Evolutionary conservation across 2,113 vertebrate genomes (phyloP).

Genomic region (Struthidea cinerea): DNA sequence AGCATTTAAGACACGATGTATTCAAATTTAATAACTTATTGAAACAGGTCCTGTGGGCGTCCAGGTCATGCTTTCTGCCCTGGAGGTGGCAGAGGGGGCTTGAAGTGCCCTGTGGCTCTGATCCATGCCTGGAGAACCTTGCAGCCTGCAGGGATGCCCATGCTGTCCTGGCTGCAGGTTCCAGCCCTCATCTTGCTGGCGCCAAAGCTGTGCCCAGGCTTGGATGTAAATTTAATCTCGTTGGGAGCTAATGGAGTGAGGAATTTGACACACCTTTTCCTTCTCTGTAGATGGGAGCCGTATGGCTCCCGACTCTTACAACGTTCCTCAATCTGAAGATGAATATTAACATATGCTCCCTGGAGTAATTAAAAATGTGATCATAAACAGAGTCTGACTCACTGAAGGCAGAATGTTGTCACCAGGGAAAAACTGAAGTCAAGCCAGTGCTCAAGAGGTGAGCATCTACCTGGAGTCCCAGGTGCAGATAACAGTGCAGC

Average conservation of each 20-base stretch:
- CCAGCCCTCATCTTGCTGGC: not conserved
- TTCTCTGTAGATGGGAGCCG: not conserved
- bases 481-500: not conserved
- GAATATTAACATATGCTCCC: slow-evolving; percentile 41
- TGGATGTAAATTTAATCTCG: slow-evolving; percentile 17
- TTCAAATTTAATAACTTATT: not conserved
- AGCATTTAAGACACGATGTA: not conserved
- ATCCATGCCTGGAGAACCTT: fast-evolving
- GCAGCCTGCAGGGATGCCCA: not conserved
- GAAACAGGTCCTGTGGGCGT: fast-evolving
- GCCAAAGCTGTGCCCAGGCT: not conserved
- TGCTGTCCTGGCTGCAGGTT: not conserved
- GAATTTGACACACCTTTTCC: slow-evolving; percentile 38
- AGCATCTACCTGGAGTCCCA: not conserved
- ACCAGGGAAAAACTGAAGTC: not conserved
- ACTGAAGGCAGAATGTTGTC: not conserved
- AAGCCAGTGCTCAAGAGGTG: not conserved
- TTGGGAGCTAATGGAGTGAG: slow-evolving; percentile 17
- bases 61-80: not conserved
- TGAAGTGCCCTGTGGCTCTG: not conserved
- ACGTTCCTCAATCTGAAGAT: not conserved
- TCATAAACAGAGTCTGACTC: slow-evolving; percentile 4
- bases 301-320: not conserved
- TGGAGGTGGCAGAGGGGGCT: not conserved
- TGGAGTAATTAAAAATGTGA: slow-evolving; percentile 45